Percentiles rank a stretch among this genome's conserved stretches.
These are phyloP conservation scores for Suncus etruscus DNA, from an alignment of 2,113 vertebrate genomes.

Conservation along the genomic window DNA sequence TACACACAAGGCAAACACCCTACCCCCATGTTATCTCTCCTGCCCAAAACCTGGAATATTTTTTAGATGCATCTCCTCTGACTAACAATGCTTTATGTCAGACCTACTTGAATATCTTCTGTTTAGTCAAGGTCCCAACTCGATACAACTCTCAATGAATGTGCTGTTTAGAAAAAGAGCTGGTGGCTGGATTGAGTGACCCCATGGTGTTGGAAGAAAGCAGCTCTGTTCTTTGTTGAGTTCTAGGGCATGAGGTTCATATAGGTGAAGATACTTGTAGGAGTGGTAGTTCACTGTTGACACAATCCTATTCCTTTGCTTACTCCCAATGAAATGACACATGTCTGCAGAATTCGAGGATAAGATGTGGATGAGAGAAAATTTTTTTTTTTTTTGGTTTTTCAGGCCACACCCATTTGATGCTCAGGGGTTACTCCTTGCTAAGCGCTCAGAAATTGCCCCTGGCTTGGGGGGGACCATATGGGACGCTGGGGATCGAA, in stretches of 20 bases:
- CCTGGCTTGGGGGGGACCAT: too few species aligned
- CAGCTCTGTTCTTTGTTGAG: background rate
- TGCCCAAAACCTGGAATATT: background rate
- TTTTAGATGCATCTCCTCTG: background rate
- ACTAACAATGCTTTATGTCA: background rate
- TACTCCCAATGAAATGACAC: background rate
- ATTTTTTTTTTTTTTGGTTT: too few species aligned
- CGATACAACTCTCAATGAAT: conserved; percentile 11
- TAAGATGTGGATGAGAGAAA: background rate
- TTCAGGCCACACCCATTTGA: too few species aligned
- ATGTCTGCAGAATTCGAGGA: background rate
- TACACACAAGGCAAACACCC: too few species aligned
- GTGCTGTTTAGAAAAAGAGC: background rate
- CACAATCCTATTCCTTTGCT: background rate
- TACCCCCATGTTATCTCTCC: too few species aligned
- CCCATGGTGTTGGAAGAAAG: background rate
- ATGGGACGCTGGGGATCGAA: too few species aligned
- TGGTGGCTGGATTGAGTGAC: background rate
- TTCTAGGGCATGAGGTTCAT: background rate
- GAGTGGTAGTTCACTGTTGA: background rate
- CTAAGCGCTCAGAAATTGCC: too few species aligned
- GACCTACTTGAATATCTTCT: conserved; percentile 6
- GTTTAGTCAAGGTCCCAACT: background rate
- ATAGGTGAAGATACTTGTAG: background rate
- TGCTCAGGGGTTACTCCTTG: too few species aligned